Evolutionary conservation across 2,888 invertebrate genomes (phyloP), one percentile per base, ranked within the genome.

Genomic region (Flexamia atlantica): DNA sequence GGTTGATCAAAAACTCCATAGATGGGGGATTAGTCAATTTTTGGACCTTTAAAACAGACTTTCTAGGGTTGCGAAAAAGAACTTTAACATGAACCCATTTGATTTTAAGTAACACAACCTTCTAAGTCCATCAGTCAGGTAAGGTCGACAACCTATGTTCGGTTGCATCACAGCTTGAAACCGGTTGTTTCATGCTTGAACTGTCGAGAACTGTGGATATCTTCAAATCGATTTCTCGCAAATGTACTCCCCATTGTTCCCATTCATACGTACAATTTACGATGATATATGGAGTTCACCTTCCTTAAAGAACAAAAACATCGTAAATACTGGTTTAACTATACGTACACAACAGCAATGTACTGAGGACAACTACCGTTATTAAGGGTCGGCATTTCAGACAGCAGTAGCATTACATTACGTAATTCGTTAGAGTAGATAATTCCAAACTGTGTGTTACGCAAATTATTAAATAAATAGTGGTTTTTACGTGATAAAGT

Each of bases 161-260:
- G 14, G 57, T 57, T 57, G 57, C 57, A 57, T 57, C 57, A 57
- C 14, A 46, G 46, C 57, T 57, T 23, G 23, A 23, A 57, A 57
- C 57, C 57, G 57, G 57, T 57, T 57, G 23, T 46, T 20, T 57
- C 57, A 12, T 23, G 57, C 57, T 23, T 23, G 57, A 50, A 3
- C 50, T 50, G 50, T 50, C 17, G 36, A 36, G 50, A 57, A 23
- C 23, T 57, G 57, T 23, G 57, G 57, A 57, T 57, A 57, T 57
- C 57, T 57, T 57, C 57, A 57, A 25, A 57, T 57, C 57, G 25
- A 57, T 57, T 23, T 57, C 25, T 1, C 57, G 3, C 20, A 7
- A 23, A 57, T 57, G 25, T 23, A 50, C n/a, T 50, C 23, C 7
- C 57, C 25, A 57, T 57, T 57, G 57, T 57, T 57, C 57, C 14